Base-by-base conservation (phyloP, 2,888 invertebrate species). In the Caprella mutica region DNA sequence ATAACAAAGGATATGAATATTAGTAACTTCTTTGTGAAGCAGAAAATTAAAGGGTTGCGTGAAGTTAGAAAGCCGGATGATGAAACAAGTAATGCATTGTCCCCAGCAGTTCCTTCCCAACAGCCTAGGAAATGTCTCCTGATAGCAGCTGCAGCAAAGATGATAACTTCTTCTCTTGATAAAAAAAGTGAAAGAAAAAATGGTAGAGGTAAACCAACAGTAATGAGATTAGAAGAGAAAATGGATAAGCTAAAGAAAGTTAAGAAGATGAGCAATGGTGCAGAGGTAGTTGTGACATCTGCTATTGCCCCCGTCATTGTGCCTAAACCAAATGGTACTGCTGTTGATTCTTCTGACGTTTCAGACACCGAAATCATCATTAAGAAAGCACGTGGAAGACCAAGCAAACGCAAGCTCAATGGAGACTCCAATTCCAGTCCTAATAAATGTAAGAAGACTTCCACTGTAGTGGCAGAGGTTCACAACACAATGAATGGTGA, bases 401-500 rank as follows among this genome's bases (percentile, higher is more conserved):
- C 57, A 3, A 51, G 57, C 40, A 56, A 56, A 43, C 59, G 54
- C 14, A 55, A 57, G 33, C 54, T 39, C 48, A 53, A 46, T 29
- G 8, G 35, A 12, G 35, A 33, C 12, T 48, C 48, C 6, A 21
- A 12, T 48, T 44, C 43, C 27, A 35, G 26, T 8, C 33, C 55
- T 46, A 51, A 42, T 4, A 63, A 63, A 33, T 63, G 57, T n/a
- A 59, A 55, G 35, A 63, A 59, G 43, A n/a, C 57, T n/a, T 43
- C 56, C 23, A 63, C 63, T 39, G 57, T 63, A 8, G 57, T 63
- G 35, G 63, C 51, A 26, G 63, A 63, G 50, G 63, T 63, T 40
- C 63, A 63, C 50, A 63, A 63, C 38, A 59, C 57, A 5, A 63
- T 63, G 63, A 63, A 63, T 57, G 63, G 63, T 29, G 63, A 63